Conservation (phyloP, 2,888 invertebrate genomes). For the Psococerastis gibbosa region DNA sequence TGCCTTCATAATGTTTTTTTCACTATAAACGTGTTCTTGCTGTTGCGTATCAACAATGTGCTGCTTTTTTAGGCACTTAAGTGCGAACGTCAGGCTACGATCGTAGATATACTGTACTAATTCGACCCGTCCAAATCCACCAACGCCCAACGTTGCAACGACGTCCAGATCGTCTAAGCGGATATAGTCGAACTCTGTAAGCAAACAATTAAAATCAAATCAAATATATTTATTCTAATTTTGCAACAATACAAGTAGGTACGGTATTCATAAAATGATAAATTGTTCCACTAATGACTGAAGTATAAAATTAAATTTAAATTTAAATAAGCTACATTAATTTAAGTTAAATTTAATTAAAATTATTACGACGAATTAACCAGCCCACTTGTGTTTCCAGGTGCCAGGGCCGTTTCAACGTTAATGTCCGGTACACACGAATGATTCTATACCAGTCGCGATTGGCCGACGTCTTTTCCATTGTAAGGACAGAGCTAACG, state of each 20-base stretch:
- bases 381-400: too few relatives aligned
- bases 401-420: too few relatives aligned
- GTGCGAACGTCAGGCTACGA: constrained; percentile 35
- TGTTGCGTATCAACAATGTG: constrained; percentile 54
- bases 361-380: too few relatives aligned
- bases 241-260: too few relatives aligned
- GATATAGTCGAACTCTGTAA: constrained; percentile 27
- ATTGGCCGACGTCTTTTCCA: too few relatives aligned
- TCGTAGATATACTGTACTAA: constrained; percentile 31
- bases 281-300: constrained; percentile 9
- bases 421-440: too few relatives aligned
- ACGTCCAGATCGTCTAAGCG: constrained; percentile 38
- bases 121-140: constrained; percentile 54
- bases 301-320: constrained; percentile 12
- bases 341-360: constrained; percentile 4
- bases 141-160: constrained; percentile 45
- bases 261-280: constrained; percentile 9
- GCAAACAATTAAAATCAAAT: constrained; percentile 12
- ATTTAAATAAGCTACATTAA: constrained; percentile 6
- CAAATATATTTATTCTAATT: constrained; percentile 11
- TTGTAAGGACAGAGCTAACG: too few relatives aligned
- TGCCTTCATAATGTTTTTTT: constrained; percentile 46
- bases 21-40: constrained; percentile 51
- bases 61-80: constrained; percentile 52
- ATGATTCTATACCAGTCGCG: too few relatives aligned